Evolutionary conservation across 2,888 invertebrate genomes (phyloP), one percentile per base, ranked within the genome.

Genomic region (Hedychridium roseum): DNA sequence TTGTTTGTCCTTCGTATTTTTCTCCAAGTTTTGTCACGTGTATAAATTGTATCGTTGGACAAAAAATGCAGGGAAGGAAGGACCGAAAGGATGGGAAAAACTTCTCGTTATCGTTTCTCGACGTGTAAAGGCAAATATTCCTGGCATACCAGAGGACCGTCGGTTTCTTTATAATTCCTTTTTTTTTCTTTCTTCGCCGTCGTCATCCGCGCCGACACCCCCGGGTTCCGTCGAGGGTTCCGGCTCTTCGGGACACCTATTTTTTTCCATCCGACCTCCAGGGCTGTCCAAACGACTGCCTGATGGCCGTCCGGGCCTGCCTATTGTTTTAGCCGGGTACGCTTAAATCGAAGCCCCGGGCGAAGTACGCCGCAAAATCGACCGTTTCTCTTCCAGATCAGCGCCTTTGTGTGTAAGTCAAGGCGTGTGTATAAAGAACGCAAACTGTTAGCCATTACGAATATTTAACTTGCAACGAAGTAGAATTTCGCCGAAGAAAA

Each of bases 51-150:
- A n/a, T n/a, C n/a, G n/a, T n/a, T n/a, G n/a, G n/a, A n/a, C n/a
- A n/a, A n/a, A n/a, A n/a, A n/a, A n/a, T n/a, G n/a, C n/a, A n/a
- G n/a, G n/a, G n/a, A 15, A 43, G 18, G 31, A 15, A 48, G 35
- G 18, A 36, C 14, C 23, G 21, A 28, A 27, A 32, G 21, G 28
- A 12, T 38, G 57, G 50, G 40, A 57, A 52, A 54, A 54, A 53
- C 60, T 53, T 60, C 57, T 68, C 66, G 74, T 73, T 72, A 74
- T 70, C 70, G 66, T 63, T 66, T 63, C 65, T 72, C 74, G 73
- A 73, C 73, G 73, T 72, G 71, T 72, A 70, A 68, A 53, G 53
- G 66, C 60, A 70, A 68, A 58, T 62, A 58, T 64, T 50, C 36
- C 47, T 43, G 42, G 45, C 28, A 32, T 56, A 57, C 48, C 31